Evolutionary conservation across 2,113 vertebrate genomes (phyloP), one percentile per base, ranked within the genome.

Genomic region (Oxyruncus cristatus): DNA sequence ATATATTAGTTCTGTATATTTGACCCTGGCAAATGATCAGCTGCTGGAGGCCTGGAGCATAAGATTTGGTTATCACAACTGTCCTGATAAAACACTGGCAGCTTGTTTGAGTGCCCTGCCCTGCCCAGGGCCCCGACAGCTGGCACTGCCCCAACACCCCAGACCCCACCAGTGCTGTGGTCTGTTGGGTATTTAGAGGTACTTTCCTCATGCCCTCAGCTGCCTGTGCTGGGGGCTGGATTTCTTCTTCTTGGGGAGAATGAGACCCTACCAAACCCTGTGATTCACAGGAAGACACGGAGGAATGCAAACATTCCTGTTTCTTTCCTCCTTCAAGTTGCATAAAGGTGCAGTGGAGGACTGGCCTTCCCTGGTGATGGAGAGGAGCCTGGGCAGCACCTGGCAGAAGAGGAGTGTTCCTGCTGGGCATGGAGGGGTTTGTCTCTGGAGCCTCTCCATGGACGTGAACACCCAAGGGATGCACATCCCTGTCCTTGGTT

Each of bases 161-260:
- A 23, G 20, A 5, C 5, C 42, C 42, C 55, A 11, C 19, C 0
- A 2, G 8, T 50, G 41, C 33, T 0, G 18, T 10, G 1, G 22
- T 9, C 44, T 4, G 53, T n/a, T 2, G 35, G 17, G 63, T 17
- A 3, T 33, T 75, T 17, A 8, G 30, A 62, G 11, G 32, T n/a
- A 9, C 37, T 39, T 35, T 32, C 20, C 28, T 14, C 62, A 50
- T 2, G 1, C 37, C 30, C 19, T 46, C 52, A n/a, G 27, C 42
- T 68, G 32, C 44, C 53, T 16, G 5, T 30, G 32, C 6, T 1
- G 0, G 19, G 26, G 17, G 14, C 18, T 78, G 55, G 13, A 47
- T 74, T 78, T 28, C 28, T 27, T 33, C 1, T 16, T 8, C 32
- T 2, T 18, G 68, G 27, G 62, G 32, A 65, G 19, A 47, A 30